Evolutionary conservation across 2,113 vertebrate species (phyloP), one percentile per base, ranked within the genome.

Genomic region (Corapipo altera): DNA sequence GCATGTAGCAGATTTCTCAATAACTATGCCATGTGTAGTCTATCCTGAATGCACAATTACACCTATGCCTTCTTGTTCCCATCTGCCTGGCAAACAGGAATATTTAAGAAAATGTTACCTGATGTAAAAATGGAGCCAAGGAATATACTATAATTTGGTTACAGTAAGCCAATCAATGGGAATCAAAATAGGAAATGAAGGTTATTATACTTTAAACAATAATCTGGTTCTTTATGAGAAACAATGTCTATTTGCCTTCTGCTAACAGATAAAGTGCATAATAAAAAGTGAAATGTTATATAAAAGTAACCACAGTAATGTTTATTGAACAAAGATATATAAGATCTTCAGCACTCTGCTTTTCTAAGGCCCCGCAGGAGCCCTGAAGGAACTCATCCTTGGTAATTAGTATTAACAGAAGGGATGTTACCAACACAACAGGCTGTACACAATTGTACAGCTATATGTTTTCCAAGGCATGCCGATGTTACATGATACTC

Each of bases 261-360:
- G 43, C 37, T 76, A 61, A 93, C 23, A 94, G 52, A 94, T 30
- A 23, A 2, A 59, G 23, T 57, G 69, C 20, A 32, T 39, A 87
- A 65, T 88, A 74, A 84, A 91, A 37, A 23, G 12, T 5, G 11
- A 79, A 83, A 39, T 43, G 44, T 65, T 67, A 89, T 46, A 78
- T 27, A 26, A 86, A 89, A 85, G 43, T 81, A 94, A 80, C n/a
- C 11, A 71, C 54, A 77, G 67, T 72, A 54, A 54, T 77, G 39
- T 88, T 93, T 94, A 89, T 59, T 73, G 77, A 77, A 96, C 17
- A 96, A 85, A 81, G 78, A 92, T 58, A 72, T 8, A 5, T 46
- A 75, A 86, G 77, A 80, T 89, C 79, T 92, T 89, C 87, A 83
- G 52, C 85, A 91, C n/a, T 33, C 24, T 22, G 30, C 78, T 77